Conservation (phyloP, 2,888 invertebrate genomes). For the Euzophera pinguis region DNA sequence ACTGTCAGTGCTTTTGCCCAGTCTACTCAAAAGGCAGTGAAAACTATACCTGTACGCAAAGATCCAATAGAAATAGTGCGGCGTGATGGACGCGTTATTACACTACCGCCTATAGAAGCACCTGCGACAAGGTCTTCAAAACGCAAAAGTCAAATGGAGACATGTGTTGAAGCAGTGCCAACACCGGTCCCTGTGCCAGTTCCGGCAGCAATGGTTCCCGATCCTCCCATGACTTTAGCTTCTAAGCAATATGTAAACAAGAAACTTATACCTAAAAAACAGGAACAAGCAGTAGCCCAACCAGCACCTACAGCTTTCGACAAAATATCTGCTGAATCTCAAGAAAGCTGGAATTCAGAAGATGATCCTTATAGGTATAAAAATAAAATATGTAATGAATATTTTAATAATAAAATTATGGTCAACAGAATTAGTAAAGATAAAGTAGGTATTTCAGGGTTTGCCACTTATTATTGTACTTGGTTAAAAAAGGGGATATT, state of each 20-base stretch:
- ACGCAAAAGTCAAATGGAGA: slow-evolving; percentile 74
- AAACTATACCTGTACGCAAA: slow-evolving; percentile 54
- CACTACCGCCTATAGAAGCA: slow-evolving; percentile 89
- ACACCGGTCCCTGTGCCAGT: slow-evolving; percentile 32
- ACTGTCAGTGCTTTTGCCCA: slow-evolving; percentile 43
- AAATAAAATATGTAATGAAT: too few species aligned
- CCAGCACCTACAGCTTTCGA: slow-evolving; percentile 39
- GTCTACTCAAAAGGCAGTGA: slow-evolving; percentile 47
- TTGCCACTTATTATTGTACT: too few species aligned
- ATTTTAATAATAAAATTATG: too few species aligned
- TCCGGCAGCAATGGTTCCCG: slow-evolving; percentile 32
- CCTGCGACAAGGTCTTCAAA: slow-evolving; percentile 89
- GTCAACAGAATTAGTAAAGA: too few species aligned
- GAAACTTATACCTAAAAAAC: slow-evolving; percentile 52
- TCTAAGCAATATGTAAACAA: slow-evolving; percentile 66
- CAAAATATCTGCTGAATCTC: slow-evolving; percentile 77
- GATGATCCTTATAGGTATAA: slow-evolving; percentile 91
- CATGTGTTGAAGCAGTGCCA: slow-evolving; percentile 28
- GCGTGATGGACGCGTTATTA: slow-evolving; percentile 87
- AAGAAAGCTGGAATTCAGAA: slow-evolving; percentile 88
- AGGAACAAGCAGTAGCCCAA: slow-evolving; percentile 33
- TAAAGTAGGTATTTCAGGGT: too few species aligned
- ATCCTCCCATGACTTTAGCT: slow-evolving; percentile 14
- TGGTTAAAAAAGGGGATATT: too few species aligned
- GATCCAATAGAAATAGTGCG: slow-evolving; percentile 86